phyloP scores from a whole-genome alignment of 2,797 vertebrate species.

The Austrolebias charrua region DNA sequence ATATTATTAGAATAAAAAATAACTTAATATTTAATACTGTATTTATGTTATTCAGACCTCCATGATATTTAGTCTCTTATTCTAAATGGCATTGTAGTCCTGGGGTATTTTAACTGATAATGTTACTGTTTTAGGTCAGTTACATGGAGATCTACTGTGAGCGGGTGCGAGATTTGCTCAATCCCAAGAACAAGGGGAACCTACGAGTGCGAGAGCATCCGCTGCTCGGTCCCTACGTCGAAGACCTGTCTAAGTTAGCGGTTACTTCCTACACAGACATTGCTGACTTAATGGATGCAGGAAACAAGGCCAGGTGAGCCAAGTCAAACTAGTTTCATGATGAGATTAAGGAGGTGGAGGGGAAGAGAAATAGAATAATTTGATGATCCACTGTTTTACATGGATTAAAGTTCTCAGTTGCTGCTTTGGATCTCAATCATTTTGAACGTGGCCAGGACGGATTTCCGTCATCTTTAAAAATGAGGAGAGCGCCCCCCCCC shows the following conservation, averaged over 20 bases:
- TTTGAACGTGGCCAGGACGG: too few species aligned
- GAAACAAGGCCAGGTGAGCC: constrained; percentile 96
- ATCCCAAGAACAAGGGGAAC: constrained; percentile 98
- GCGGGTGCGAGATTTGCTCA: constrained; percentile 93
- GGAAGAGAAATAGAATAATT: not conserved
- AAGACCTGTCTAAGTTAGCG: constrained; percentile 96
- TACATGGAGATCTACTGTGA: constrained; percentile 99
- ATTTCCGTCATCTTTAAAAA: too few species aligned
- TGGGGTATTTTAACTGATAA: not conserved
- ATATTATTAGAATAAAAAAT: not conserved
- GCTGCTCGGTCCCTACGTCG: constrained; percentile 94
- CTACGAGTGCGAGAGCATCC: constrained; percentile 96
- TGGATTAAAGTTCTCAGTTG: too few species aligned
- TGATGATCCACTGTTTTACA: not conserved
- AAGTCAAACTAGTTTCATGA: not conserved
- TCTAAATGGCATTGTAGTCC: not conserved
- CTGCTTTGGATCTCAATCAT: too few species aligned
- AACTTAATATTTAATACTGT: not conserved
- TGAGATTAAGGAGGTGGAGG: not conserved
- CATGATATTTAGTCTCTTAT: not conserved
- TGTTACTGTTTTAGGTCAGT: constrained; percentile 85
- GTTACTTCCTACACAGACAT: constrained; percentile 98
- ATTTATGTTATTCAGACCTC: not conserved
- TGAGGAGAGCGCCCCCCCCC: too few species aligned
- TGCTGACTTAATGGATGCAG: constrained; percentile 98